Percentiles rank a stretch among this genome's conserved stretches.
Conservation (phyloP, 2,888 invertebrate genomes). For the Cosmopolites sordidus region DNA sequence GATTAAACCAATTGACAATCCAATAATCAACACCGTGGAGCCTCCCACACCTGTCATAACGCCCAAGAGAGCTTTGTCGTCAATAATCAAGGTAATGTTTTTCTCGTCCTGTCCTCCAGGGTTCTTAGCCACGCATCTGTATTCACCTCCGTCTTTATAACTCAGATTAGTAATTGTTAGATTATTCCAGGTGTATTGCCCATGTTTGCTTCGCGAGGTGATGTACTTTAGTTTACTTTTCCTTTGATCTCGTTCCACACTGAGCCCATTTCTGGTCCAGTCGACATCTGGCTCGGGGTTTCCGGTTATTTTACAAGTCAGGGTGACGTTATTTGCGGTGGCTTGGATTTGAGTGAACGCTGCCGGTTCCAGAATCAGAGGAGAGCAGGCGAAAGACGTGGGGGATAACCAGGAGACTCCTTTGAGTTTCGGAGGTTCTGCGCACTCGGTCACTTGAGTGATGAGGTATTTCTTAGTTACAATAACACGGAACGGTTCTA, state of each 20-base stretch:
- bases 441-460: conserved; percentile 69
- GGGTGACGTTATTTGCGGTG: conserved; percentile 61
- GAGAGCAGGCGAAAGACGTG: conserved; percentile 78
- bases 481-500: conserved; percentile 76
- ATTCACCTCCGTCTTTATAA: conserved; percentile 52
- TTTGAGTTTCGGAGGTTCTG: conserved; percentile 63
- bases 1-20: conserved; percentile 49
- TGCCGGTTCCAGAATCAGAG: conserved; percentile 66
- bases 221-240: conserved; percentile 49
- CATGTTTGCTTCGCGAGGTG: conserved; percentile 36
- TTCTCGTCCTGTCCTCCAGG: conserved; percentile 74
- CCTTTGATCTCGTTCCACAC: conserved; percentile 54
- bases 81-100: conserved; percentile 61
- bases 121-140: conserved; percentile 74
- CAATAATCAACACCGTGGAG: conserved; percentile 50
- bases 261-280: conserved; percentile 66
- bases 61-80: conserved; percentile 38
- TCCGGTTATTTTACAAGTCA: conserved; percentile 58
- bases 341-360: conserved; percentile 59
- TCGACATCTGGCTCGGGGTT: conserved; percentile 72
- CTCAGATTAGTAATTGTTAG: conserved; percentile 52
- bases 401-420: conserved; percentile 71
- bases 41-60: conserved; percentile 33
- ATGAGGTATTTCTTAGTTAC: conserved; percentile 68
- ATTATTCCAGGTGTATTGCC: conserved; percentile 55